Evolutionary conservation across 2,888 invertebrate genomes (phyloP), one percentile per base, ranked within the genome.

Genomic region (Osmoderma eremita): DNA sequence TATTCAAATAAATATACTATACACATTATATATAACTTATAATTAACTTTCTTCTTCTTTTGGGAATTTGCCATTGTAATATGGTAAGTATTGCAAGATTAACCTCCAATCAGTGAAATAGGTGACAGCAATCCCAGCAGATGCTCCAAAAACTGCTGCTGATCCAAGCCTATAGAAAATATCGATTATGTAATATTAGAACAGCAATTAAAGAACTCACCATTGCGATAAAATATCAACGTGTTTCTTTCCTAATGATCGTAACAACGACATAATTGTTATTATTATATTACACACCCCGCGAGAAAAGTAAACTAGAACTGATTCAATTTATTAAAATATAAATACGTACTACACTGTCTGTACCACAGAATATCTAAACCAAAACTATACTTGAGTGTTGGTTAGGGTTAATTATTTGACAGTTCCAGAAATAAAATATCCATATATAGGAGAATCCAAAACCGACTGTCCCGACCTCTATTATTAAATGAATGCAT

Each of bases 101-200:
- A 87, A 78, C 81, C 88, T 91, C 94, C 94, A 94, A 78, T 94
- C 94, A 0, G 92, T 92, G 73, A 90, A 85, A 81, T 92, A 94
- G 1, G 90, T 81, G 8, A 91, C 72, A 0, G 83, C 84, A 20
- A 87, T 76, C 67, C 87, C 85, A n/a, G 86, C 89, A 0, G 88
- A 84, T 38, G 86, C 86, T 49, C 93, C 93, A 78, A 88, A 94
- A 0, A 84, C 84, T 0, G 82, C 77, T 15, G 85, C 86, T 4
- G 91, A 88, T 15, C 89, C 85, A 39, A 87, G 68, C 86, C 90
- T 82, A 63, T 20, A 71, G 10, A 10, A 73, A 13, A 64, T 41
- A 38, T 65, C 68, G 36, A 41, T 61, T 86, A 70, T 54, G 77
- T 77, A 67, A 67, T 69, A 71, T 56, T 70, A 39, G 56, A 68